Base-by-base conservation (phyloP, 2,888 invertebrate genomes). In the Synergus itoensis region DNA sequence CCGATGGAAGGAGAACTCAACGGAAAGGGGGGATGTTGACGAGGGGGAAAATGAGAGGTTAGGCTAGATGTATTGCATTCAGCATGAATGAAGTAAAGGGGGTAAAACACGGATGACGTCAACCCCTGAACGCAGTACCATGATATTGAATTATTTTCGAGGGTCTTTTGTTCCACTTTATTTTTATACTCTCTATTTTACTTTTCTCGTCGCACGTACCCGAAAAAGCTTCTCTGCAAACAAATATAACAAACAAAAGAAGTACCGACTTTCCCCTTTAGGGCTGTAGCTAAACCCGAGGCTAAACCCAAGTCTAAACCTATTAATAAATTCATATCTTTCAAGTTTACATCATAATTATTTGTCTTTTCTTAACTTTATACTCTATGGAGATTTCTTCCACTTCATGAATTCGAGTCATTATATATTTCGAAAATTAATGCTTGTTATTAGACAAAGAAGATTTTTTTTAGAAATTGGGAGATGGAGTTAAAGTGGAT, bases 131-230 rank as follows among this genome's bases (percentile, higher is more conserved):
- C 53, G 73, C 80, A 69, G 79, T 76, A 81, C 41, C 41, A 67
- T 75, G 77, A 83, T 81, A 86, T 85, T 85, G 81, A 86, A 85
- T 84, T 84, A 81, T 73, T 79, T 76, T 79, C 80, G 84, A 85
- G 84, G 82, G 84, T 79, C 86, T 83, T 87, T 86, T 86, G 84
- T 85, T 85, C 82, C 79, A 85, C 86, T 86, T 85, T 86, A 86
- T 87, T 86, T 87, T 86, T 86, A 85, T 86, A 81, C 53, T 9
- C 73, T 40, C 53, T 53, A 53, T 73, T 73, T 53, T 53, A 36
- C 36, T 53, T 73, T 73, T 53, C 12, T 28, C n/a, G 48, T 48
- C 8, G 18, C 57, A 28, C 48, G 48, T 21, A 21, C 43, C 8
- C 14, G 41, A 65, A 28, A 53, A n/a, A 16, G 9, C 57, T 3